Evolutionary conservation across 2,888 invertebrate genomes (phyloP), one percentile per base, ranked within the genome.

Genomic region (Tenthredo scrophulariae): DNA sequence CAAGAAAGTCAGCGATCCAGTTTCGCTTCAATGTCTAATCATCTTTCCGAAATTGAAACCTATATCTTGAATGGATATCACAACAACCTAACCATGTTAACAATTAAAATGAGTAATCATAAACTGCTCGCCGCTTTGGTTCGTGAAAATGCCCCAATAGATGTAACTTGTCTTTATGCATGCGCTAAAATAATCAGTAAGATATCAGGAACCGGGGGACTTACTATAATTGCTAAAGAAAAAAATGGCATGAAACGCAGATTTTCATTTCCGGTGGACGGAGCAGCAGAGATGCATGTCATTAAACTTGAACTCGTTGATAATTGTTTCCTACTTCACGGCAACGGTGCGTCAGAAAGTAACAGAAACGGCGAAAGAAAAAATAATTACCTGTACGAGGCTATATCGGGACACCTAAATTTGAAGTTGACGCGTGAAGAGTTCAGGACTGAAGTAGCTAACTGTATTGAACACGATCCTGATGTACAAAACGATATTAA

Each of bases 101-200:
- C 85, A 54, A 18, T 77, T 40, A 87, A 84, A 33, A 85, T 79
- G 18, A 85, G 80, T 82, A 84, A 86, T 86, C 79, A 84, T 13
- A 79, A 87, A 40, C 43, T 88, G 33, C 84, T 86, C 18, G 86
- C 86, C n/a, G 85, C 82, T 67, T 70, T 87, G 46, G 75, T 86
- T 10, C 15, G 43, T n/a, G 86, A 86, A 80, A 85, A 86, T 43
- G 75, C 77, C 58, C 84, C 83, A 54, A 86, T 86, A 84, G 85
- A 86, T 79, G 22, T 79, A 4, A 77, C 83, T n/a, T 85, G 86
- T 65, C 58, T 86, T 0, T 26, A 82, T 46, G 84, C 80, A 46
- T 83, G 65, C 22, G 4, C 58, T 26, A 40, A 58, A 67, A 54
- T 84, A 37, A n/a, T 86, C n/a, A 37, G 75, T 26, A 70, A 65